Evolutionary conservation across 1,140 invertebrate genomes (phyloP).

Genomic region (Drosophila subobscura): DNA sequence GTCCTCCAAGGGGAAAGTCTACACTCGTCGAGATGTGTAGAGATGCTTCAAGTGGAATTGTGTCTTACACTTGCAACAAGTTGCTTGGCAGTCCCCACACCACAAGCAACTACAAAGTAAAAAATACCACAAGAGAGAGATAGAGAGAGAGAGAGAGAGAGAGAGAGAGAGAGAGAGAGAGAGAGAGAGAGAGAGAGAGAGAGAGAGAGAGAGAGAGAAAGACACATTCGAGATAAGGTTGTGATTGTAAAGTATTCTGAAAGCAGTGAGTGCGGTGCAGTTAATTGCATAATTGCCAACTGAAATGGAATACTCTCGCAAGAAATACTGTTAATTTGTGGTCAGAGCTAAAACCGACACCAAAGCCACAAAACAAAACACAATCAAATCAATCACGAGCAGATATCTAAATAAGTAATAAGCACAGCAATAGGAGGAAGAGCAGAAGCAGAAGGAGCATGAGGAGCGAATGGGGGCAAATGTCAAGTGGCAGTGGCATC

Average conservation of each 20-base stretch:
- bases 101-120: constrained; percentile 2
- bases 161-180: too few relatives aligned
- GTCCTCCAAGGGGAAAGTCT: constrained; percentile 43
- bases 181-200: background rate
- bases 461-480: constrained; percentile 2
- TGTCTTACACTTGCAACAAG: constrained; percentile 65
- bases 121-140: constrained; percentile 7
- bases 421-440: background rate
- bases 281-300: constrained; percentile 76
- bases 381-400: constrained; percentile 23
- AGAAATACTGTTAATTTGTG: constrained; percentile 63
- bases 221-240: too few relatives aligned
- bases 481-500: constrained; percentile 25
- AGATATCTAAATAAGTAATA: background rate
- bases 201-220: background rate
- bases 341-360: constrained; percentile 25
- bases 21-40: constrained; percentile 22
- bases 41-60: constrained; percentile 8
- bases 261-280: constrained; percentile 18
- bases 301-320: constrained; percentile 68
- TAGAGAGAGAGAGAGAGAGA: background rate
- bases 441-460: too few relatives aligned
- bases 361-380: constrained; percentile 28
- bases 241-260: constrained; percentile 9
- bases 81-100: constrained; percentile 26